These are phyloP conservation scores for Liolophura sinensis DNA, from an alignment of 1,140 invertebrate species.

Conservation along the genomic window DNA sequence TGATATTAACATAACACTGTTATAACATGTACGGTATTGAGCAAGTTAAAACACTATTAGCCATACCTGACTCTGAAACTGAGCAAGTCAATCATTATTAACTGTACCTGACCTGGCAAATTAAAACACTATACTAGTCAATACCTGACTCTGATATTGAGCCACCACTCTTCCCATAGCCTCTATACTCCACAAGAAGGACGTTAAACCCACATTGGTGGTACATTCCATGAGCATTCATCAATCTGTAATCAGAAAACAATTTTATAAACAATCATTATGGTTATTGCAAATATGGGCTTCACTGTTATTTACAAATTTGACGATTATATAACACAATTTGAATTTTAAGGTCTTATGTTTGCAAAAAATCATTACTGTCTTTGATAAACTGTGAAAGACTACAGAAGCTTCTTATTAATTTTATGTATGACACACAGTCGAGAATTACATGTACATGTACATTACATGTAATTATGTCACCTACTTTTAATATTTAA, in stretches of 20 bases:
- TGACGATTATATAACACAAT: no score
- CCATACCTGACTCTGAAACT: neutral
- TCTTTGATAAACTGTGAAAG: no score
- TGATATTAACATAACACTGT: neutral
- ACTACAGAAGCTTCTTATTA: no score
- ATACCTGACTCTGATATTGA: conserved; percentile 77
- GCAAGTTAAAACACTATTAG: neutral
- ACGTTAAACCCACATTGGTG: conserved; percentile 82
- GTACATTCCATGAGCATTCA: conserved; percentile 69
- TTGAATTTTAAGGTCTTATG: no score
- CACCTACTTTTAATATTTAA: neutral
- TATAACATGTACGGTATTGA: neutral
- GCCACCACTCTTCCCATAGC: conserved; percentile 92
- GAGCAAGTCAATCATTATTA: neutral
- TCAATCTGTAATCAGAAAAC: conserved; percentile 27
- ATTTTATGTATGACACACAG: no score
- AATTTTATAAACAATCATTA: neutral
- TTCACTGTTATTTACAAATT: no score
- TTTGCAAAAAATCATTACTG: no score
- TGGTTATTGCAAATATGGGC: neutral
- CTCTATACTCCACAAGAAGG: conserved; percentile 89
- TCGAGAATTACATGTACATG: neutral
- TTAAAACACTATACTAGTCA: conserved; percentile 2
- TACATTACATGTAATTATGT: neutral
- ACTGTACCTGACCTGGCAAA: neutral